Base-by-base conservation (phyloP, 2,888 invertebrate genomes). In the Caenorhabditis sp. region DNA sequence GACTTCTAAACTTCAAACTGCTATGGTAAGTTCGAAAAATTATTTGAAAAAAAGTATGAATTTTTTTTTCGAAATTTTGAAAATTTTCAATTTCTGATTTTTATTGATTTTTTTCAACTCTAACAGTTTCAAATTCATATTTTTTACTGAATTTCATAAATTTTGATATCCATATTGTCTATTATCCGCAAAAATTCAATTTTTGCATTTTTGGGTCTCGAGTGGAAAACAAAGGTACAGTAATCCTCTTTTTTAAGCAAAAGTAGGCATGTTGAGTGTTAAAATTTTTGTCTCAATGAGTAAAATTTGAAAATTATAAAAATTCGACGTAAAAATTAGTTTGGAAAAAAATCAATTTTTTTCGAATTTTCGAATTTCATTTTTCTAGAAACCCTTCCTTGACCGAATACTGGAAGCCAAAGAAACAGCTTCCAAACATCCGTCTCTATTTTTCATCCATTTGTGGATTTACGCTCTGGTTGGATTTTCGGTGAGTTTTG, bases 371-470 rank as follows among this genome's bases (percentile, higher is more conserved):
- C 40, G 40, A 40, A 5, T 40, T 40, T 13, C n/a, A n/a, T n/a
- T 40, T 40, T 68, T 72, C 37, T 37, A 82, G 82, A 72, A 72
- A 26, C 58, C 82, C 20, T 32, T 82, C 11, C 64, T 82, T 35
- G 72, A 82, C 44, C 76, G 82, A 22, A 50, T 82, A 6, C 20
- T 62, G n/a, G 82, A 82, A 24, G 67, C 77, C 3, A 67, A 67
- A 47, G 32, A 70, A 26, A 68, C 62, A 0, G 68, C 64, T 24
- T 61, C 68, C 6, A 60, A 68, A n/a, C 67, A 72, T 53, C 40
- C 58, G 13, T 28, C 68, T 1, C 51, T 72, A 1, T 82, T 82
- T 58, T 9, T 77, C 2, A 72, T 78, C 35, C 77, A 77, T 60
- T 35, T 82, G 18, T 78, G 77, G 77, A 64, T 72, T 20, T 78